Evolutionary conservation across 2,113 vertebrate species (phyloP).

Genomic region (Sprattus sprattus): DNA sequence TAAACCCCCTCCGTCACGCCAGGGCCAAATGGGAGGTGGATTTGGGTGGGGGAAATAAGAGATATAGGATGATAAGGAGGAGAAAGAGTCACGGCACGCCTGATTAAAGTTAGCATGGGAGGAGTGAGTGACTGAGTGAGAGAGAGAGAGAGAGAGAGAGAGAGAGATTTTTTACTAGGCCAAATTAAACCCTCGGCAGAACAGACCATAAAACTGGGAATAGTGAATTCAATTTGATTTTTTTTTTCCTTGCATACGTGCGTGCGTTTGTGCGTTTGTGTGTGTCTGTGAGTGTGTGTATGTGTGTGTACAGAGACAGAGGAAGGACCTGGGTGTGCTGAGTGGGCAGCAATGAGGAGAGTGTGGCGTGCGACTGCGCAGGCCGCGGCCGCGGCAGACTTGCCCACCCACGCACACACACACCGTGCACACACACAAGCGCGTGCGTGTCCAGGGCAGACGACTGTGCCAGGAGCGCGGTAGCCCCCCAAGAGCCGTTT

Average conservation of each 20-base stretch:
- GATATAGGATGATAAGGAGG: background rate
- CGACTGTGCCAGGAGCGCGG: conserved; percentile 40
- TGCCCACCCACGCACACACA: background rate
- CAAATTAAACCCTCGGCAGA: conserved; percentile 74
- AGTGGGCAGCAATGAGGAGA: conserved; percentile 62
- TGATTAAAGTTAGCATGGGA: background rate
- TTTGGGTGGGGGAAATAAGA: background rate
- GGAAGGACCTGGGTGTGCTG: conserved; percentile 69
- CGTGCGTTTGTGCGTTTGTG: background rate
- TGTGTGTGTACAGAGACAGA: conserved; percentile 60
- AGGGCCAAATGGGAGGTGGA: background rate
- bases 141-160: background rate
- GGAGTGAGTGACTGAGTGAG: background rate
- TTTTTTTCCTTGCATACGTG: conserved; percentile 56
- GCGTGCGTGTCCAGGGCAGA: background rate
- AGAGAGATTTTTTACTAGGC: conserved; percentile 64
- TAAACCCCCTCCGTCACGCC: background rate
- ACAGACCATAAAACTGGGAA: conserved; percentile 77
- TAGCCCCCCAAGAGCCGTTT: conserved; percentile 71
- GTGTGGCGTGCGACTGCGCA: conserved; percentile 12
- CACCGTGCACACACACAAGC: background rate
- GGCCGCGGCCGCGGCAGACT: background rate
- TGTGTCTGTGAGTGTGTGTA: background rate
- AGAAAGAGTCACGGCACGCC: background rate
- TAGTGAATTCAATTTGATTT: conserved; percentile 79